Percentiles rank a stretch among this genome's conserved stretches.
Conservation (phyloP, 1,140 invertebrate species). For the Protaetia brevitarsis region DNA sequence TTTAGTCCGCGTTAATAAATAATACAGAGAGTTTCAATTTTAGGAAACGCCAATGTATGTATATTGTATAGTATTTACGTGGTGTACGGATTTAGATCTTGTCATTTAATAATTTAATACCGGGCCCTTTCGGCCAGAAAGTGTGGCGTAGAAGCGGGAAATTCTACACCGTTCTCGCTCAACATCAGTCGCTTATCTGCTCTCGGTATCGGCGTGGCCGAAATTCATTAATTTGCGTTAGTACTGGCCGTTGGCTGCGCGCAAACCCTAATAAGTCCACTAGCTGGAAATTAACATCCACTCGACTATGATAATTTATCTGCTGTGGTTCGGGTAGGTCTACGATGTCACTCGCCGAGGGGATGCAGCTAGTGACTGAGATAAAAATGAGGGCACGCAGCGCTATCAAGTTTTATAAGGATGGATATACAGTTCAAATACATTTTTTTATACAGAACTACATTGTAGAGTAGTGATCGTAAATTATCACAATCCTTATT, state of each 20-base stretch:
- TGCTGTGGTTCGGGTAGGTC: too few relatives aligned
- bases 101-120: constrained; percentile 19
- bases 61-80: too few relatives aligned
- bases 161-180: constrained; percentile 5
- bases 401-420: too few relatives aligned
- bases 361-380: too few relatives aligned
- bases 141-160: constrained; percentile 1
- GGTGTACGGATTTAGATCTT: neutral
- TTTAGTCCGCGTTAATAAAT: neutral
- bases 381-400: too few relatives aligned
- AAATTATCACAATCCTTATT: too few relatives aligned
- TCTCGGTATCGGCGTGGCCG: constrained; percentile 26
- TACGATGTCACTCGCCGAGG: too few relatives aligned
- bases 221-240: constrained; percentile 28
- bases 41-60: neutral
- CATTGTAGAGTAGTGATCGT: too few relatives aligned
- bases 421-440: too few relatives aligned
- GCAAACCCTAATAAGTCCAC: constrained; percentile 22
- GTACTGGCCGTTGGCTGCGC: neutral
- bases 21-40: neutral
- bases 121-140: neutral
- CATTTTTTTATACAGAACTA: too few relatives aligned
- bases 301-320: constrained; percentile 24
- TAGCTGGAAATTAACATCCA: constrained; percentile 27
- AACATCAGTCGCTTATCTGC: constrained; percentile 19